Percentiles rank a stretch among this genome's conserved stretches.
Evolutionary conservation across 2,797 vertebrate species (phyloP).

Genomic region (Pyrocephalus nanus): DNA sequence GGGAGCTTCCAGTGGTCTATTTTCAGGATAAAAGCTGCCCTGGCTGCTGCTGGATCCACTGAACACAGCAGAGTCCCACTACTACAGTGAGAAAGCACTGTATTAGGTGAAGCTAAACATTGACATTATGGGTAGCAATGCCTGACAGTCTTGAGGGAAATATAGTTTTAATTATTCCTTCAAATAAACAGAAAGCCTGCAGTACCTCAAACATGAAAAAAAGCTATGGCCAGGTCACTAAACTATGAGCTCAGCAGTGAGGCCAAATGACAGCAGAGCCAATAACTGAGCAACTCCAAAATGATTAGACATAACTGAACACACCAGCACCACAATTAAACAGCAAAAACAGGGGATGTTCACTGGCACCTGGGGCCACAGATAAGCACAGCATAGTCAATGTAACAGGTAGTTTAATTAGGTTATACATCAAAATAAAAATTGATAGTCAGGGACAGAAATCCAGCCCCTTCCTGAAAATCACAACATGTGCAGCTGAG

Average conservation of each 20-base stretch:
- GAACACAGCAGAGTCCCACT: not conserved
- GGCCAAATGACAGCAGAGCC: not conserved
- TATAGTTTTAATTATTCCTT: not conserved
- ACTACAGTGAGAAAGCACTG: not conserved
- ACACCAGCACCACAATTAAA: not conserved
- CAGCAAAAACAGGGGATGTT: not conserved
- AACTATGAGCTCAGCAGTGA: not conserved
- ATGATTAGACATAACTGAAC: not conserved
- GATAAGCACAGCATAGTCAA: accelerated
- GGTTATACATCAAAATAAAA: not conserved
- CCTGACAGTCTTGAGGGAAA: not conserved
- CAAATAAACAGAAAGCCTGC: not conserved
- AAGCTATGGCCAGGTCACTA: not conserved
- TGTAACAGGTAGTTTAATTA: not conserved
- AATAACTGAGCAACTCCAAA: not conserved
- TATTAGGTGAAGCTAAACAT: not conserved
- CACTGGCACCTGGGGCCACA: not conserved
- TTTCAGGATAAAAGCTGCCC: not conserved
- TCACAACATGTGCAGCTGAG: not conserved
- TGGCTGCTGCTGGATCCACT: not conserved
- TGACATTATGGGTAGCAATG: not conserved
- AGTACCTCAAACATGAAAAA: not conserved
- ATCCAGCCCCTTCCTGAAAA: not conserved
- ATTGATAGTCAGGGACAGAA: not conserved
- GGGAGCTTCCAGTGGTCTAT: not conserved